Base-by-base conservation (phyloP, 2,797 vertebrate species). In the Thamnophis elegans region DNA sequence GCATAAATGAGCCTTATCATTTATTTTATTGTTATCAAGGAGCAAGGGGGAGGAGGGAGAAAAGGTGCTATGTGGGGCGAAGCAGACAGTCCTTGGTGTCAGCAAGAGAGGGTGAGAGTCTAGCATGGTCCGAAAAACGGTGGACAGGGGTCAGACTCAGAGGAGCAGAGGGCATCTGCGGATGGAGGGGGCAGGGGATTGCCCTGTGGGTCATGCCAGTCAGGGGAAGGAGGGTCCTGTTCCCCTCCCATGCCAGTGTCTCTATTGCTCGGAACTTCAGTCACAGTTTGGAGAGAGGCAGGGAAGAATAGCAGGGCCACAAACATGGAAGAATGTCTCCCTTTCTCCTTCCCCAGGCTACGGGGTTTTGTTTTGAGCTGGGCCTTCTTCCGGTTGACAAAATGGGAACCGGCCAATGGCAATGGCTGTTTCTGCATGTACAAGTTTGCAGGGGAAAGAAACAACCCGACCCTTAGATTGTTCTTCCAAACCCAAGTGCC, bases 221-320 rank as follows among this genome's bases (percentile, higher is more conserved):
- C n/a, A 18, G 90, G 90, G 88, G 89, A 59, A 85, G 89, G 92
- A 60, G 85, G 93, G 93, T 93, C 93, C 90, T 9, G 47, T 86
- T 62, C 62, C 90, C 89, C 22, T 16, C 1, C 14, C 87, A 78
- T 36, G 86, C 90, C 58, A 62, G 87, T 91, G 47, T 93, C 95
- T 95, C 96, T 97, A 97, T 97, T 97, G 97, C 97, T 97, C 96
- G 55, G 92, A 91, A 93, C 90, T 95, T 96, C 95, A 95, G 94
- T 97, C 97, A 96, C 97, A 96, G 96, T 97, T 97, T 96, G 94
- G 94, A 95, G 92, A 94, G 93, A 96, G 95, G 95, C 93, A 94
- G 94, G 96, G 96, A 85, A 51, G 14, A 92, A 14, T 55, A 62
- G 59, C 20, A 60, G 4, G 88, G 93, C 95, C 96, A 95, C 95